Base-by-base conservation (phyloP, 1,140 invertebrate species). In the Psix sp. region DNA sequence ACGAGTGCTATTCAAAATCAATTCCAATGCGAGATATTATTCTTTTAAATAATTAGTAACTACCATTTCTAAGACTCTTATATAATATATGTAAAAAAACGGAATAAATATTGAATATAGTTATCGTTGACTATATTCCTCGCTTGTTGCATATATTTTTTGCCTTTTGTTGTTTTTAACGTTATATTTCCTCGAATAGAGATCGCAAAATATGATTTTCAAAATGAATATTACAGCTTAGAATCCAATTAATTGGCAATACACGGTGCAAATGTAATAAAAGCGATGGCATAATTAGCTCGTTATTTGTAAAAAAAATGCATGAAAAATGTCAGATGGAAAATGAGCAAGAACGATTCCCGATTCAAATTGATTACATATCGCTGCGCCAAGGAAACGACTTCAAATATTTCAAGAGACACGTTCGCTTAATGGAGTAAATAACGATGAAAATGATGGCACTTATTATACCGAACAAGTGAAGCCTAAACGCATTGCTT, bases 21-120 rank as follows among this genome's bases (percentile, higher is more conserved):
- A 65, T 45, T 65, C 46, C 31, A 65, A 51, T 65, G 48, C 40
- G 11, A 52, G 40, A 65, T 54, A 46, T 52, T 65, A 48, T 54
- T 65, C 48, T 46, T 43, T 51, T n/a, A 65, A 52, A 65, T 43
- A 63, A 52, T 14, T 3, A 63, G 45, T 62, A 52, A 63, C 43
- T 48, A n/a, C n/a, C n/a, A n/a, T n/a, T n/a, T n/a, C n/a, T n/a
- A n/a, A n/a, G n/a, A n/a, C n/a, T n/a, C n/a, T n/a, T n/a, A n/a
- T n/a, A n/a, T n/a, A n/a, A n/a, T n/a, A n/a, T n/a, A n/a, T n/a
- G n/a, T n/a, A n/a, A n/a, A n/a, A n/a, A n/a, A n/a, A n/a, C n/a
- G n/a, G n/a, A n/a, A n/a, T n/a, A n/a, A n/a, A n/a, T n/a, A n/a
- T n/a, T n/a, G n/a, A n/a, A n/a, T n/a, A n/a, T n/a, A n/a, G n/a